Evolutionary conservation across 2,113 vertebrate species (phyloP), one percentile per base, ranked within the genome.

Genomic region (Arizona elegans): DNA sequence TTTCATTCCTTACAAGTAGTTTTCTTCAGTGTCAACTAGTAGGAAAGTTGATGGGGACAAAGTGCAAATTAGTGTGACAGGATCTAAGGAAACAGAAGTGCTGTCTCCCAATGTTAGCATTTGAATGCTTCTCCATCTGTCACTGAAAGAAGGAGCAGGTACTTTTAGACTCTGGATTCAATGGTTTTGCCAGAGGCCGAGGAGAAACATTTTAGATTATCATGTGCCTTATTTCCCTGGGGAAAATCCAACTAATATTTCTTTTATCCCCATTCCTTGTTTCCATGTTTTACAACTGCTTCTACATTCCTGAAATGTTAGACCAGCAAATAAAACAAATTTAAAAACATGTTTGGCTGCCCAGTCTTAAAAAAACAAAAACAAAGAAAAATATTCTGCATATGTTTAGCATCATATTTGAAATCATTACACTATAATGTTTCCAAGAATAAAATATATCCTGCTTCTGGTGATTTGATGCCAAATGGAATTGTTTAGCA

Each of bases 181-280:
- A 15, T 75, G 29, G 33, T 81, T 81, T 81, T 81, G 75, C 1
- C 0, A 7, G 17, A 21, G 15, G 33, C 33, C 1, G 8, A 43
- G 75, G 17, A 81, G 75, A 81, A 94, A 91, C 50, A 90, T 26
- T 55, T 9, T 89, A 12, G 24, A 95, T 92, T 8, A 81, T 81
- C 75, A 81, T 1, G 19, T 81, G 33, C 75, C 7, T 81, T 81
- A 81, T 81, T 43, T 81, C 17, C 17, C 17, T 43, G 8, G 33
- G 7, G 17, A 43, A 81, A 81, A 81, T 38, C 33, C 75, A 81
- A 21, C 33, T 81, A 38, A 81, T 43, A 43, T 81, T 81, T 81
- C 17, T 81, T 81, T 81, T 81, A 43, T 81, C 33, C 17, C 75
- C 75, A 43, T 43, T 38, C 33, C 75, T 81, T 81, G 8, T 43